phyloP scores from a whole-genome alignment of 2,797 vertebrate species.

The Lates japonicus region DNA sequence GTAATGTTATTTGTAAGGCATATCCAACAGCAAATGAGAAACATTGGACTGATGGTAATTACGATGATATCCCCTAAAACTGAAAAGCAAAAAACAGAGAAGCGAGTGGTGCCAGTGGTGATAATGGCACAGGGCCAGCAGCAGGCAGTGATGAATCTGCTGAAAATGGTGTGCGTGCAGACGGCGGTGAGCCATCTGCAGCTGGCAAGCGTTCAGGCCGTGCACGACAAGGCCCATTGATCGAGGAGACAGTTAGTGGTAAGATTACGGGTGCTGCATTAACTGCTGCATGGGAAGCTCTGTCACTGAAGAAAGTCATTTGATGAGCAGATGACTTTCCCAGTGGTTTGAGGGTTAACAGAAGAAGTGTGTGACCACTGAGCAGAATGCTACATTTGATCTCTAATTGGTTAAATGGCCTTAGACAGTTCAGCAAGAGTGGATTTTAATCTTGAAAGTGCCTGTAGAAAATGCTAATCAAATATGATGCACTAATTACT shows the following conservation, averaged over 20 bases:
- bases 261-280: slow-evolving; percentile 75
- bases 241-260: slow-evolving; percentile 82
- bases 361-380: slow-evolving; percentile 44
- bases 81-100: slow-evolving; percentile 68
- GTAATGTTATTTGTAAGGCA: slow-evolving; percentile 66
- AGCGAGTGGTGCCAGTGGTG: slow-evolving; percentile 52
- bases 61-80: slow-evolving; percentile 67
- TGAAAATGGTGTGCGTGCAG: slow-evolving; percentile 68
- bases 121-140: slow-evolving; percentile 61
- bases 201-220: slow-evolving; percentile 69
- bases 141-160: slow-evolving; percentile 65
- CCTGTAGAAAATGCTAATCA: slow-evolving; percentile 36
- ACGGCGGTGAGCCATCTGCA: slow-evolving; percentile 61
- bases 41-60: slow-evolving; percentile 72
- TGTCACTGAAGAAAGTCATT: slow-evolving; percentile 70
- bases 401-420: slow-evolving; percentile 47
- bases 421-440: slow-evolving; percentile 31
- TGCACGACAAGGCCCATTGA: slow-evolving; percentile 73
- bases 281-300: slow-evolving; percentile 79
- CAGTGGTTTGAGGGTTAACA: slow-evolving; percentile 53
- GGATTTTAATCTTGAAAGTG: slow-evolving; percentile 51
- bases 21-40: slow-evolving; percentile 68
- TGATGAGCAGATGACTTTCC: slow-evolving; percentile 69
- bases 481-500: slow-evolving; percentile 40
- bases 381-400: slow-evolving; percentile 53